These are phyloP conservation scores for Naja naja DNA, from an alignment of 2,113 vertebrate genomes.

Conservation along the genomic window DNA sequence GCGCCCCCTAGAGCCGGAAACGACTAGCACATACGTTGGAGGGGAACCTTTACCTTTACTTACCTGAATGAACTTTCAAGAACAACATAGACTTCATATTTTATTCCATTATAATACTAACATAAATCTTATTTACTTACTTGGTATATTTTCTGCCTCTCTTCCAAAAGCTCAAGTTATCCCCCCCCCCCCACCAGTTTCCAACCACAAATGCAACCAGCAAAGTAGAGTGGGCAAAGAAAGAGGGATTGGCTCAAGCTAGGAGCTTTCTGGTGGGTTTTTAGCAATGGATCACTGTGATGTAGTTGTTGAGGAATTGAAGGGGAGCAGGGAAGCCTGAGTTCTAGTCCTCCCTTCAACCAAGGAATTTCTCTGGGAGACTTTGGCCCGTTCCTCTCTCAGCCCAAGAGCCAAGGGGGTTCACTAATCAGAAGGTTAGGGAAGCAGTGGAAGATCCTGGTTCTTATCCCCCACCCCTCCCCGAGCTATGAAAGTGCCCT, in stretches of 20 bases:
- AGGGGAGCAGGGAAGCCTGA: neutral
- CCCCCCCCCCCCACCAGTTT: neutral
- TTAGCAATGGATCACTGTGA: neutral
- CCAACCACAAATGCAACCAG: neutral
- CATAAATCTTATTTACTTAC: neutral
- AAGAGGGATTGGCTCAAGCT: neutral
- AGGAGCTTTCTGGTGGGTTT: neutral
- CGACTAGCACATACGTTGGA: no score
- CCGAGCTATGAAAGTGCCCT: no score
- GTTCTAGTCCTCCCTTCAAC: neutral
- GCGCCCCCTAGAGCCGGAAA: no score
- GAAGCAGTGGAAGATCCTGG: no score
- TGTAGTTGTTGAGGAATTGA: neutral
- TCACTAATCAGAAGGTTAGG: no score
- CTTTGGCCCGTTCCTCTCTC: neutral
- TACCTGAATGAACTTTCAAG: neutral
- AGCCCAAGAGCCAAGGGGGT: no score
- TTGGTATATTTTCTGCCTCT: neutral
- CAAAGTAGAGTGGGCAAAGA: neutral
- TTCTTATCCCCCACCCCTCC: neutral
- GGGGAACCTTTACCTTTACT: no score
- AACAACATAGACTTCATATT: neutral
- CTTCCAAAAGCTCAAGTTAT: neutral
- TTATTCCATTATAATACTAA: neutral
- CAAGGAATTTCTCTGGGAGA: neutral